Conservation (phyloP, 1,140 invertebrate species). For the Micrasema longulum region DNA sequence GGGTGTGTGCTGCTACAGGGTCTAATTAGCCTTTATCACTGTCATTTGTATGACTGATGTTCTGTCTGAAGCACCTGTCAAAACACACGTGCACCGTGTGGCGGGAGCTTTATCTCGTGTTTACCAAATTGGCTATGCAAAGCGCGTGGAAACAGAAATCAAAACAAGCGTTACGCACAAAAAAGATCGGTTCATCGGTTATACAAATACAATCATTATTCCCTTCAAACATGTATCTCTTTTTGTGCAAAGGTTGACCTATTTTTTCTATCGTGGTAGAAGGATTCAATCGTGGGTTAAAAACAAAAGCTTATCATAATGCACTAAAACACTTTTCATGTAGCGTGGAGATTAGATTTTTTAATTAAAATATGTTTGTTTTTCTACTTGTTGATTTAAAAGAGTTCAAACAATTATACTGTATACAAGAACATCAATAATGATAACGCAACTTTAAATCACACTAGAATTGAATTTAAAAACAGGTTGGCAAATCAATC, state of each 20-base stretch:
- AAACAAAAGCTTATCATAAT: constrained; percentile 20
- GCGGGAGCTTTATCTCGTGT: constrained; percentile 33
- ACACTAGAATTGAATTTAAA: too few relatives aligned
- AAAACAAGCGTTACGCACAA: not conserved
- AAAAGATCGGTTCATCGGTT: not conserved
- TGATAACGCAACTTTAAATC: too few relatives aligned
- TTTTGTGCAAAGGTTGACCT: not conserved
- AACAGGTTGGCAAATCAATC: too few relatives aligned
- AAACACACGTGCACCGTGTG: constrained; percentile 32
- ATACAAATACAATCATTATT: not conserved
- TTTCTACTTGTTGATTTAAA: too few relatives aligned
- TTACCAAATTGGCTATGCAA: not conserved
- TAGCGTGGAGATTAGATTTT: constrained; percentile 29
- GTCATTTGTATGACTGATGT: constrained; percentile 40
- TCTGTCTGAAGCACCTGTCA: constrained; percentile 34
- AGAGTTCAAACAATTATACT: too few relatives aligned
- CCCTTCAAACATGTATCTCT: not conserved
- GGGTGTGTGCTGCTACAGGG: constrained; percentile 23
- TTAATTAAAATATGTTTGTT: constrained; percentile 15
- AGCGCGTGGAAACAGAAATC: not conserved
- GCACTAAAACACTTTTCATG: constrained; percentile 42
- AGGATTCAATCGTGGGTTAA: not conserved
- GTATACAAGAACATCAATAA: too few relatives aligned
- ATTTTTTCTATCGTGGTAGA: not conserved
- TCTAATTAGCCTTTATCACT: constrained; percentile 42